Conservation (phyloP, 2,797 vertebrate genomes). For the Poeciliopsis presidionis region DNA sequence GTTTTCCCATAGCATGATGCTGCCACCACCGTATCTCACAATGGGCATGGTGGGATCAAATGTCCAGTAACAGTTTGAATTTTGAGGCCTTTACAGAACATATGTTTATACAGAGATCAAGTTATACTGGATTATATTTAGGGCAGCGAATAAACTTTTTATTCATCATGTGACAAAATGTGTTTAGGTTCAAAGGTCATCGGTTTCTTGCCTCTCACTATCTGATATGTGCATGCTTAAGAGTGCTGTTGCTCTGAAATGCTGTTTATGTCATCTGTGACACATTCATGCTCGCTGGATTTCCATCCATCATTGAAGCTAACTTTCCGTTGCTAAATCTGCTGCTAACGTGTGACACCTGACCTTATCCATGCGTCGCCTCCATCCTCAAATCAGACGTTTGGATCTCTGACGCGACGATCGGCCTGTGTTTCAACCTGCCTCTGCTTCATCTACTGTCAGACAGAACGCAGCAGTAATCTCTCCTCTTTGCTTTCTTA, state of each 20-base stretch:
- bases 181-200: not conserved
- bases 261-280: not conserved
- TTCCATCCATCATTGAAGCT: not conserved
- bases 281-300: not conserved
- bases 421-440: slow-evolving; percentile 53
- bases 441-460: slow-evolving; percentile 78
- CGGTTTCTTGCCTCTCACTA: not conserved
- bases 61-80: not conserved
- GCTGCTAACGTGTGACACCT: not conserved
- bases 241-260: not conserved
- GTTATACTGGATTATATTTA: not conserved
- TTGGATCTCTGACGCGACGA: not conserved
- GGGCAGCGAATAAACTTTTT: not conserved
- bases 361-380: not conserved
- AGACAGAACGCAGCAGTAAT: slow-evolving; percentile 84
- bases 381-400: not conserved
- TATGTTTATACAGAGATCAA: not conserved
- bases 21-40: not conserved
- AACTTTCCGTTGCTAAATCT: not conserved
- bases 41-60: not conserved
- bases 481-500: slow-evolving; percentile 82
- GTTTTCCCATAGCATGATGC: not conserved
- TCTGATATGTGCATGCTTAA: not conserved
- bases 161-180: not conserved
- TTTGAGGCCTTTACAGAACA: not conserved